Base-by-base conservation (phyloP, 2,797 vertebrate genomes). In the Novumbra hubbsi region DNA sequence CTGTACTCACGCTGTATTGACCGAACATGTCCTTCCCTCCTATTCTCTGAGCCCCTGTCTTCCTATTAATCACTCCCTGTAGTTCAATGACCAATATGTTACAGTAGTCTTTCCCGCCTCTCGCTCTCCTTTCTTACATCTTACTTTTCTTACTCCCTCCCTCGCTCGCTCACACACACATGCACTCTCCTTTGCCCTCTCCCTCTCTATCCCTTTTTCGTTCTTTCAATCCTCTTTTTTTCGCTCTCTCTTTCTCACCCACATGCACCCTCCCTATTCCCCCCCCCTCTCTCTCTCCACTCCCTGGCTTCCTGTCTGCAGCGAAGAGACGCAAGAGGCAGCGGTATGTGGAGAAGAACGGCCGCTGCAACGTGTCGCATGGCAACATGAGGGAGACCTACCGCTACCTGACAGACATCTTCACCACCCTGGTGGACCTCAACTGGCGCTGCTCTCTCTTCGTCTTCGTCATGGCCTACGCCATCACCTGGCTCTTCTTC, bases 371-470 rank as follows among this genome's bases (percentile, higher is more conserved):
- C 8, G 97, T 98, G 17, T 95, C 96, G 80, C 97, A 98, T 19
- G 97, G 97, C 5, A 97, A 98, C 85, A 96, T 97, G 92, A 89
- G 95, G 1, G 94, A 98, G 91, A 97, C 96, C 0, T 97, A 97
- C 90, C 96, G 97, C 76, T 98, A 98, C 93, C 93, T 99, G 88
- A 98, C 96, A 0, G 97, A 99, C 92, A 95, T 98, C 91, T 99
- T 99, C 92, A 99, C 97, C 91, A 99, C 97, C 0, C 88, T 99
- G 78, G 97, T 98, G 88, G 97, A 99, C 92, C 95, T 99, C 81
- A 95, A 96, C 90, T 99, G 97, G 97, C 95, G 97, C 80, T 96
- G 96, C 91, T 98, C 96, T 69, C 96, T 98, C 76, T 92, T 99
- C 2, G 95, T 99, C 85, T 99, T 99, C 76, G 96, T 97, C 91